Conservation (phyloP, 64 coral and sea anemone genomes). For the Stichodactyla mertensii region DNA sequence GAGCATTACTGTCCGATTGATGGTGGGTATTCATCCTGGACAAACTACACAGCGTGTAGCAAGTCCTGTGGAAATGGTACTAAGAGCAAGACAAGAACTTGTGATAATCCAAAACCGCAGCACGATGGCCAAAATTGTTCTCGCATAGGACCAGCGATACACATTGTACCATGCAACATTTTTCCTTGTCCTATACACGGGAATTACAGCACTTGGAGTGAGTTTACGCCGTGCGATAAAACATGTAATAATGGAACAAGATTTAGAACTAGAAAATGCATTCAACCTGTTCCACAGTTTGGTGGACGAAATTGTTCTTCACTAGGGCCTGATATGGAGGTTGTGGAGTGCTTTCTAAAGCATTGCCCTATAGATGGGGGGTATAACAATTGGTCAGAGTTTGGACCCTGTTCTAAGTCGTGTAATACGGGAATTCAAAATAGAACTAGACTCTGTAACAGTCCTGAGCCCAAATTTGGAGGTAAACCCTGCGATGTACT, state of each 20-base stretch:
- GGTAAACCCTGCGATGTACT: constrained; percentile 40
- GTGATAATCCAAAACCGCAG: constrained; percentile 31
- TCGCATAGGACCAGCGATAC: constrained; percentile 19
- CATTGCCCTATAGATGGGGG: constrained; percentile 38
- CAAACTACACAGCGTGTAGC: constrained; percentile 29
- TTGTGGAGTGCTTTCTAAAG: neutral
- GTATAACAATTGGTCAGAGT: constrained; percentile 20
- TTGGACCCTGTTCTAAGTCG: constrained; percentile 9
- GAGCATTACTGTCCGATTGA: constrained; percentile 38
- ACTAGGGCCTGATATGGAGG: constrained; percentile 11
- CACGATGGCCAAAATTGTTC: constrained; percentile 45
- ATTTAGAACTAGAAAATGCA: constrained; percentile 38
- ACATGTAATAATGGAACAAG: constrained; percentile 36
- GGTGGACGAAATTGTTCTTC: constrained; percentile 36
- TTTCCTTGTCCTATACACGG: constrained; percentile 53
- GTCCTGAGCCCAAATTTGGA: constrained; percentile 35
- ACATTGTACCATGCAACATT: constrained; percentile 30
- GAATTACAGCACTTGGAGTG: constrained; percentile 23
- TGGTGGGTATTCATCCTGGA: constrained; percentile 52
- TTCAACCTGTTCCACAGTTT: constrained; percentile 38
- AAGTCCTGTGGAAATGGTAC: constrained; percentile 45
- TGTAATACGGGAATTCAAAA: constrained; percentile 22
- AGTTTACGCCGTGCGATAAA: constrained; percentile 26
- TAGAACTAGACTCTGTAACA: constrained; percentile 17
- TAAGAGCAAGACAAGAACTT: constrained; percentile 25